Evolutionary conservation across 1,140 invertebrate genomes (phyloP).

Genomic region (Drosophila burlai): DNA sequence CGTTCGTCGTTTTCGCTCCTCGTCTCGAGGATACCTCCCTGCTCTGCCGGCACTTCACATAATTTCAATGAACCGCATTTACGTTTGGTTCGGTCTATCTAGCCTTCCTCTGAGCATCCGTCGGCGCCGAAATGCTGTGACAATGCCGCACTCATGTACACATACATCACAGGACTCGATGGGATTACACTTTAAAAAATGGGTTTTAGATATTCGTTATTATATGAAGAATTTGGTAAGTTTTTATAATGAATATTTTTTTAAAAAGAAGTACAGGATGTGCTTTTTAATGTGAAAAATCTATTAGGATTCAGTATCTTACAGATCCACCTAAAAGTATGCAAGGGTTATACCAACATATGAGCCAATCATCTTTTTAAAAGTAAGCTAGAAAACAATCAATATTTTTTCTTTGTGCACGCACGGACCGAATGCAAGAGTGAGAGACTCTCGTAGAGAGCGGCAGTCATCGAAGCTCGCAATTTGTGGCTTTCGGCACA

Average conservation of each 20-base stretch:
- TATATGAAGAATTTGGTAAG: too few relatives aligned
- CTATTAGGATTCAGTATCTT: background rate
- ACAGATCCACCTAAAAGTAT: background rate
- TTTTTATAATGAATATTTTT: too few relatives aligned
- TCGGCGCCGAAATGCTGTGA: conserved; percentile 50
- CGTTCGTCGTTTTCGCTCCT: background rate
- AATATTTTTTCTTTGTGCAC: background rate
- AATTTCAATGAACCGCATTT: conserved; percentile 80
- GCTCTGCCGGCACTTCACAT: conserved; percentile 51
- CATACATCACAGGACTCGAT: conserved; percentile 12
- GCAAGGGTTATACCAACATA: background rate
- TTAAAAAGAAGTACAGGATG: background rate
- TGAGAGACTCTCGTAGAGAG: conserved; percentile 4
- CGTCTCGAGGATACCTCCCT: background rate
- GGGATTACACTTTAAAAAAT: conserved; percentile 6
- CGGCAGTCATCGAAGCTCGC: conserved; percentile 55
- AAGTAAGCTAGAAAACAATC: background rate
- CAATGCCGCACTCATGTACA: conserved; percentile 42
- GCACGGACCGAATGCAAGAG: background rate
- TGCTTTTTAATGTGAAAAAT: background rate
- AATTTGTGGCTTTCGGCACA: conserved; percentile 66
- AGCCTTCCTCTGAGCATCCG: conserved; percentile 27
- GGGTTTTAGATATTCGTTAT: background rate
- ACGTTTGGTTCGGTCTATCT: conserved; percentile 62
- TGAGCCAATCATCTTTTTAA: too few relatives aligned